Evolutionary conservation across 2,113 vertebrate genomes (phyloP), one percentile per base, ranked within the genome.

Genomic region (Phrynosoma platyrhinos): DNA sequence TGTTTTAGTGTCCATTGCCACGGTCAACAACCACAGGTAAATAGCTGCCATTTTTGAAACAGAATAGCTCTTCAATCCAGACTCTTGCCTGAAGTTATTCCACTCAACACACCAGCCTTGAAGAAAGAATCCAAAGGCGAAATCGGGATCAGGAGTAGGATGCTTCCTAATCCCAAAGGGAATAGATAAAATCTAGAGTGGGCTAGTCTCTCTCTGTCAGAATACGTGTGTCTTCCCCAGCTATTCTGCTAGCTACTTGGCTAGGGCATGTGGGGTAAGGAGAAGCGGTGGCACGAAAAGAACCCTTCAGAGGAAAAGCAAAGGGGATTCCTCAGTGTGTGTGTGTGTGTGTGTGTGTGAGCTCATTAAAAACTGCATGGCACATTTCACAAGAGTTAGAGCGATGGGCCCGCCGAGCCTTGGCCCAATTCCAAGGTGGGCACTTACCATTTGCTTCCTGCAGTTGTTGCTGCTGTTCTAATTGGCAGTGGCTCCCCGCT

Each of bases 301-400:
- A 55, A 12, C 12, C 53, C 1, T 83, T 80, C 77, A 6, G 72
- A 20, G 52, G 76, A 55, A 82, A 18, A 2, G 36, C 20, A 47
- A 2, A 30, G 23, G 83, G 69, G 3, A 75, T 12, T 71, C 77
- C n/a, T 47, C n/a, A n/a, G n/a, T 47, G 42, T 47, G 42, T 47
- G 42, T 47, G 42, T 47, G 42, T 5, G 42, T 47, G 47, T 79
- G 79, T 82, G 85, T 64, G 3, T 18, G 0, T 77, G 84, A 6
- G 83, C 25, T 83, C 18, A 32, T 85, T 82, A 77, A 77, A 86
- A 81, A 77, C 25, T 9, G 40, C 42, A 72, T 30, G 71, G 55
- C 52, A 53, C 84, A 76, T 86, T 89, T 71, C 91, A 85, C 83
- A 82, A 79, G 88, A 52, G 74, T 16, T 89, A 81, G 62, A 82